Percentiles rank a stretch among this genome's conserved stretches.
Evolutionary conservation across 2,113 vertebrate genomes (phyloP).

Genomic region (Stegastes partitus): DNA sequence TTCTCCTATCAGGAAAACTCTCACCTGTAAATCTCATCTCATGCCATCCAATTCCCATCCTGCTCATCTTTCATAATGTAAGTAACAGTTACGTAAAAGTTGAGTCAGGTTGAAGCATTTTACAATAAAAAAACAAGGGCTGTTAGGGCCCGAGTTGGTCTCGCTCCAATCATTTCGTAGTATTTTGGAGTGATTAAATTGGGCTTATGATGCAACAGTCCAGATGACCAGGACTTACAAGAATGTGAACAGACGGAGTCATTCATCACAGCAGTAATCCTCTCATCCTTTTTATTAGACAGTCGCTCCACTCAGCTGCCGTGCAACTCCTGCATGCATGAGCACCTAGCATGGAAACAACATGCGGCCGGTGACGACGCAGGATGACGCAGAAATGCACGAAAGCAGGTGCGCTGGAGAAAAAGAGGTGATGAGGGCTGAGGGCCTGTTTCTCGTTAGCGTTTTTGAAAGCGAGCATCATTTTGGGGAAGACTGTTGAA

Average conservation of each 20-base stretch:
- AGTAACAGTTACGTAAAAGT: conserved; percentile 42
- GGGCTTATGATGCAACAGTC: conserved; percentile 78
- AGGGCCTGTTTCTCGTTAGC: conserved; percentile 49
- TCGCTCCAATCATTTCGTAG: conserved; percentile 41
- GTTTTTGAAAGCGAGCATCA: conserved; percentile 57
- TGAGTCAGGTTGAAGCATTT: conserved; percentile 7
- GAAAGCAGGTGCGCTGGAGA: background rate
- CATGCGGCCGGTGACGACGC: background rate
- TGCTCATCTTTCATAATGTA: conserved; percentile 34
- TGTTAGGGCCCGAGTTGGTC: conserved; percentile 23
- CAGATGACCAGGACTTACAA: conserved; percentile 79
- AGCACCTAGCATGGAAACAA: conserved; percentile 3
- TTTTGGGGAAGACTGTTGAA: conserved; percentile 46
- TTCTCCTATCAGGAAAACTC: conserved; percentile 17
- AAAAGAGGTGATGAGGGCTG: background rate
- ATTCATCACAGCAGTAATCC: conserved; percentile 76
- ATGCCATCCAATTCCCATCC: conserved; percentile 8
- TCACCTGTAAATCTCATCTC: conserved; percentile 34
- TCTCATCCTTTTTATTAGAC: conserved; percentile 75
- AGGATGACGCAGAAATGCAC: background rate
- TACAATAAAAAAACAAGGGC: conserved; percentile 31
- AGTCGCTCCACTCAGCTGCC: conserved; percentile 38
- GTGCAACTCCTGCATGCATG: conserved; percentile 39
- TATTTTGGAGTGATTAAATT: conserved; percentile 77
- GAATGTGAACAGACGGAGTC: conserved; percentile 74